Conservation (phyloP, 2,113 vertebrate genomes). For the Tragelaphus imberbis region DNA sequence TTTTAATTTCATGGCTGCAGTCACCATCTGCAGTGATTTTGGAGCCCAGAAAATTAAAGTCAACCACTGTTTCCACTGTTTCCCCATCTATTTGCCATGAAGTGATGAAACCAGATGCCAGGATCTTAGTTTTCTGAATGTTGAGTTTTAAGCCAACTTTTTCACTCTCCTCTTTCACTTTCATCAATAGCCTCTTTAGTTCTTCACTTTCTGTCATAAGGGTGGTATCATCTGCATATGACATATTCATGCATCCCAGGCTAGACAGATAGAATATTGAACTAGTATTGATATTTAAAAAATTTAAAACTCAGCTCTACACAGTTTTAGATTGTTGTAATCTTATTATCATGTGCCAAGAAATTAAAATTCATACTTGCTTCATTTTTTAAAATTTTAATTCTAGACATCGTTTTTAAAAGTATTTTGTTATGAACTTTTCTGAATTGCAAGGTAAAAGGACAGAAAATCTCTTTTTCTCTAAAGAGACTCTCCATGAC, state of each 20-base stretch:
- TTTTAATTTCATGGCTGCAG: neutral
- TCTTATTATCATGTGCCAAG: neutral
- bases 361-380: neutral
- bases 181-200: neutral
- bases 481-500: neutral
- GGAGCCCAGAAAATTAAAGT: neutral
- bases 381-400: constrained; percentile 26
- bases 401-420: neutral
- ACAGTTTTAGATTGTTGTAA: neutral
- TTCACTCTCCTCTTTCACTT: neutral
- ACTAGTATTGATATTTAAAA: neutral
- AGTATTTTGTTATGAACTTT: constrained; percentile 18
- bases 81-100: neutral
- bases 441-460: constrained; percentile 7
- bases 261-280: neutral
- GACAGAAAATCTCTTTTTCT: neutral
- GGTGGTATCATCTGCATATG: neutral
- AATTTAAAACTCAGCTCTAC: neutral
- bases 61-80: neutral
- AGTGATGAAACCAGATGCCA: neutral
- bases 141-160: neutral
- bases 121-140: neutral
- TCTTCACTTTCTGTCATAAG: neutral
- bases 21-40: neutral
- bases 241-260: neutral